A percentile compares a stretch with the other conserved stretches of the same genome.
These are phyloP conservation scores for Ophiothrix spiculata DNA, from an alignment of 35 echinoderm and acorn worm species.

Conservation along the genomic window DNA sequence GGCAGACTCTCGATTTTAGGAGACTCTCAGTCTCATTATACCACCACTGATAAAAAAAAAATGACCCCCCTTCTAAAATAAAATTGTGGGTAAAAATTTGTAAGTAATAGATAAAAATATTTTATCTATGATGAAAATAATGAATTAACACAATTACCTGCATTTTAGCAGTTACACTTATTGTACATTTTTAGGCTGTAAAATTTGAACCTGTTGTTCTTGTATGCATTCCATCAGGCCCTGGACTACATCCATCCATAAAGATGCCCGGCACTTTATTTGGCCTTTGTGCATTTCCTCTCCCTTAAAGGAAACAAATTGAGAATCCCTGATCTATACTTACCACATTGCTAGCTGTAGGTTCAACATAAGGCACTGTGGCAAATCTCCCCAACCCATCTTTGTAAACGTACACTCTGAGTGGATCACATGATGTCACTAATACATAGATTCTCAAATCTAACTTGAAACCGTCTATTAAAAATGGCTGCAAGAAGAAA, in stretches of 20 bases:
- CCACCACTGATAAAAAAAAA: no score
- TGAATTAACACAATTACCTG: no score
- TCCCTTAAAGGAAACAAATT: background rate
- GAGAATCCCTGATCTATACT: conserved; percentile 32
- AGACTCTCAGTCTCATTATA: no score
- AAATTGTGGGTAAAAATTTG: no score
- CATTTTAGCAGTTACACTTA: no score
- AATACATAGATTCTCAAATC: conserved; percentile 91
- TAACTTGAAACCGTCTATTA: conserved; percentile 95
- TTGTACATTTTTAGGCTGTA: no score
- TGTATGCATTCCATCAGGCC: background rate
- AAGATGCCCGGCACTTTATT: background rate
- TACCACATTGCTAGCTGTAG: conserved; percentile 81
- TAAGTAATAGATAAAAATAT: no score
- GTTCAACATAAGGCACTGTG: conserved; percentile 86
- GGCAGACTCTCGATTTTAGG: no score
- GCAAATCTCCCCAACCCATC: conserved; percentile 95
- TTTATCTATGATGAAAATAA: no score
- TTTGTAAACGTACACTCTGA: conserved; percentile 86
- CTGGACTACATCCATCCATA: background rate
- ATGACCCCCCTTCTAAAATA: no score
- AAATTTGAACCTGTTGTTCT: background rate
- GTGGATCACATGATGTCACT: conserved; percentile 96
- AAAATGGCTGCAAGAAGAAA: conserved; percentile 70
- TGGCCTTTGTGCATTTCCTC: background rate